Evolutionary conservation across 2,888 invertebrate species (phyloP).

Genomic region (Cephonodes hylas): DNA sequence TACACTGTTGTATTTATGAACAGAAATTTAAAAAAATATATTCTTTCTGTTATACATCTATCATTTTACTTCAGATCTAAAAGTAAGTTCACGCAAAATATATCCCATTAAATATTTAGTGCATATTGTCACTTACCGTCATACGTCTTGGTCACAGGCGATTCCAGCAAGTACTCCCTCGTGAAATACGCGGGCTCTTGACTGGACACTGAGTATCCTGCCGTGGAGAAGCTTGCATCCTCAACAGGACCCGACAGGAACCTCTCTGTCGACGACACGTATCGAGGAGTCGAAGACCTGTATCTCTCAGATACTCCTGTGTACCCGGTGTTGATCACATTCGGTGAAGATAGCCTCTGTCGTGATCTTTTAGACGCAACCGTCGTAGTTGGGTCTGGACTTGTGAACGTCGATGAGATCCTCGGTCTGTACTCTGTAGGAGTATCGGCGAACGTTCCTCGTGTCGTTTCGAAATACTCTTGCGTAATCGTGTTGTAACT

Average conservation of each 20-base stretch:
- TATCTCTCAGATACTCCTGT: slow-evolving; percentile 23
- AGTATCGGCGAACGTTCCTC: not conserved
- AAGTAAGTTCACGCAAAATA: too few relatives aligned
- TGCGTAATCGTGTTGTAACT: slow-evolving; percentile 8
- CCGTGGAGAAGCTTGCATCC: slow-evolving; percentile 38
- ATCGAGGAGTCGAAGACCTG: slow-evolving; percentile 11
- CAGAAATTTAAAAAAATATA: too few relatives aligned
- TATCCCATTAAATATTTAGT: too few relatives aligned
- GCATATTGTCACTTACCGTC: slow-evolving; percentile 75
- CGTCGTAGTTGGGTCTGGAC: slow-evolving; percentile 4
- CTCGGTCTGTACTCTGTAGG: not conserved
- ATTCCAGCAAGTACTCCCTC: slow-evolving; percentile 71
- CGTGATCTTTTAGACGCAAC: not conserved
- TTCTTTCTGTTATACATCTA: too few relatives aligned
- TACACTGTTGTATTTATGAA: too few relatives aligned
- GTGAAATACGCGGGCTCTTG: slow-evolving; percentile 69
- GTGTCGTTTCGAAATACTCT: slow-evolving; percentile 16
- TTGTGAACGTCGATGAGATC: not conserved
- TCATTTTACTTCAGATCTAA: too few relatives aligned
- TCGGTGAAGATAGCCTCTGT: slow-evolving; percentile 23
- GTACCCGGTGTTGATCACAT: slow-evolving; percentile 27
- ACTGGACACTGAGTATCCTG: slow-evolving; percentile 48
- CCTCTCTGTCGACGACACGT: slow-evolving; percentile 15
- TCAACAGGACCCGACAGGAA: slow-evolving; percentile 20
- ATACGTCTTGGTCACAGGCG: slow-evolving; percentile 70